Conservation (phyloP, 1,140 invertebrate species). For the Hylyphantes graminicola region DNA sequence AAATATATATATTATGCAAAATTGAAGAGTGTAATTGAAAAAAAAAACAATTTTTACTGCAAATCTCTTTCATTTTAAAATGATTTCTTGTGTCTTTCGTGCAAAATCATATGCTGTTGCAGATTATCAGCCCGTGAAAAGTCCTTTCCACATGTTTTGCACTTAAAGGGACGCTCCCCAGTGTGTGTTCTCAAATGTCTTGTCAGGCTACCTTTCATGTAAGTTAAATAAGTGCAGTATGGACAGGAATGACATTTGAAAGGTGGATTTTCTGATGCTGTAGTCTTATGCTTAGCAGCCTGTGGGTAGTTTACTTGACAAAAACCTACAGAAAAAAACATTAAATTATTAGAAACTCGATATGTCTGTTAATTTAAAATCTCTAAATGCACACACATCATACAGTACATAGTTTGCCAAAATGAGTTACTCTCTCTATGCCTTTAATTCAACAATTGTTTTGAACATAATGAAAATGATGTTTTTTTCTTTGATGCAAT, state of each 20-base stretch:
- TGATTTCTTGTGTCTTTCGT: background rate
- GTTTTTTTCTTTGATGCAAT: too few relatives aligned
- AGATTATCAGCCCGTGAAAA: conserved; percentile 75
- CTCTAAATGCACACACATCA: background rate
- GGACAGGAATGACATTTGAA: background rate
- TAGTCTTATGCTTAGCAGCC: too few relatives aligned
- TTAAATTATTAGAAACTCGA: too few relatives aligned
- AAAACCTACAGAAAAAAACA: too few relatives aligned
- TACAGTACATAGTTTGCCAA: too few relatives aligned
- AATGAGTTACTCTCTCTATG: too few relatives aligned
- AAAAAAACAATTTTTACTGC: too few relatives aligned
- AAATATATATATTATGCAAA: background rate
- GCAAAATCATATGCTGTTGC: background rate
- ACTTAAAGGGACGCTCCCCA: conserved; percentile 76
- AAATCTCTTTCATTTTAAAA: background rate
- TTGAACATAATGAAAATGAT: too few relatives aligned
- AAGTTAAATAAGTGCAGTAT: conserved; percentile 9
- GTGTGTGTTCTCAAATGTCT: conserved; percentile 11
- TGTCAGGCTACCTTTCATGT: background rate
- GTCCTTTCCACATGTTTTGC: conserved; percentile 82
- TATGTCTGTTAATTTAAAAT: background rate
- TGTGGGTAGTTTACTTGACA: too few relatives aligned
- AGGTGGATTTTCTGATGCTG: too few relatives aligned
- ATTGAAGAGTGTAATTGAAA: too few relatives aligned
- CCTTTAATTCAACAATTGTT: too few relatives aligned